Base-by-base conservation (phyloP, 2,888 invertebrate species). In the Eristalinus aeneus region DNA sequence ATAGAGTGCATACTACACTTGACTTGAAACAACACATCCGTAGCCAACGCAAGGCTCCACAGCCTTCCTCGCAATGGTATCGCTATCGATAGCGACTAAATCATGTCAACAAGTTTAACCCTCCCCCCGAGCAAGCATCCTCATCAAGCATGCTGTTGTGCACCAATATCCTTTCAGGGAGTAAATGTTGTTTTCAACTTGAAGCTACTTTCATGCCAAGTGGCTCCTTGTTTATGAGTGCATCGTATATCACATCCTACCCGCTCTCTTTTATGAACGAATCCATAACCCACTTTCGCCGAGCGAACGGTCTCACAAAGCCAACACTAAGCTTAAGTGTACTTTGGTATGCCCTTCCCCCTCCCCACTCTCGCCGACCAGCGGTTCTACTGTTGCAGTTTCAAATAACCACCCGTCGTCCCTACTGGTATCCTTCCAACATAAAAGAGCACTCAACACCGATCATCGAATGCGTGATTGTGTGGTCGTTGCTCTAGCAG, bases 151-250 rank as follows among this genome's bases (percentile, higher is more conserved):
- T 67, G n/a, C 36, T 31, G 22, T 23, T 27, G 34, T 23, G 23
- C 61, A 69, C 54, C 77, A 63, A 79, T 73, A 79, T 73, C 67
- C 72, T 73, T 80, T 81, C 71, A 80, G 12, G 63, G 71, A 56
- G 61, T 65, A 86, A 86, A 86, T 71, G 60, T 78, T 86, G 71
- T 71, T 82, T 78, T 74, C 69, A 82, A 78, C 86, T 86, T 60
- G 74, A 74, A 78, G 82, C 82, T 82, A 82, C 86, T 86, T 86
- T 54, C 69, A 23, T 82, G 78, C 74, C 82, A 86, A 86, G 86
- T 82, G 77, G 82, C 71, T 86, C 67, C 64, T 39, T 68, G 64
- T 65, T 74, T 78, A 74, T 77, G 60, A 82, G 78, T 69, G 67
- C 31, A 61, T 27, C 65, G 54, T 31, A 46, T 46, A 46, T 46